A percentile compares a stretch with the other conserved stretches of the same genome.
phyloP scores from a whole-genome alignment of 2,888 invertebrate genomes.

The Drosophila atripex region DNA sequence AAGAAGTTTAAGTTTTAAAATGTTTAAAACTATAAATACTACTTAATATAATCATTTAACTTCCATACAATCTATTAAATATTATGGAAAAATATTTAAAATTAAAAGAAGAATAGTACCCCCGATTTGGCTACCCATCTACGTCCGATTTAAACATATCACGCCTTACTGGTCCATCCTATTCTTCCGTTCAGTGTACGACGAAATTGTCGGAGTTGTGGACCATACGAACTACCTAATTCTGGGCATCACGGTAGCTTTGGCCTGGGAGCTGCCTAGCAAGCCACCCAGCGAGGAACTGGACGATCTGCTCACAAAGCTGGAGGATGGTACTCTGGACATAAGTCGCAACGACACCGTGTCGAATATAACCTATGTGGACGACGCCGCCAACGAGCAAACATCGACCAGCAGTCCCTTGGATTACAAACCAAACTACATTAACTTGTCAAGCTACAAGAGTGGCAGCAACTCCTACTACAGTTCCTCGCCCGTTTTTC shows the following conservation, averaged over 20 bases:
- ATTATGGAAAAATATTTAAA: no score
- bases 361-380: slow-evolving; percentile 72
- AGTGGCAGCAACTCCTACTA: slow-evolving; percentile 60
- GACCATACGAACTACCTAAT: slow-evolving; percentile 85
- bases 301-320: slow-evolving; percentile 72
- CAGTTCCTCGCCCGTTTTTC: slow-evolving; percentile 56
- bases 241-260: slow-evolving; percentile 89
- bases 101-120: background rate
- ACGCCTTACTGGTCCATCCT: slow-evolving; percentile 31
- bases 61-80: no score
- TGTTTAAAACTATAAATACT: no score
- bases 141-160: slow-evolving; percentile 26
- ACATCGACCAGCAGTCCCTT: slow-evolving; percentile 3
- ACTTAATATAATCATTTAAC: no score
- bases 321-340: slow-evolving; percentile 79
- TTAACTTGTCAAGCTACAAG: slow-evolving; percentile 37
- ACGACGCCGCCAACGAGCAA: slow-evolving; percentile 37
- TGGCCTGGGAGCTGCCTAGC: slow-evolving; percentile 91
- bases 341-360: slow-evolving; percentile 80
- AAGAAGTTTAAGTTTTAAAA: background rate
- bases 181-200: slow-evolving; percentile 72
- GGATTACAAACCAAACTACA: slow-evolving; percentile 59
- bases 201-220: slow-evolving; percentile 83
- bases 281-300: slow-evolving; percentile 84
- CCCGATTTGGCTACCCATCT: background rate